phyloP scores from a whole-genome alignment of 2,797 vertebrate species.

The Xiphorhynchus erythropygius region DNA sequence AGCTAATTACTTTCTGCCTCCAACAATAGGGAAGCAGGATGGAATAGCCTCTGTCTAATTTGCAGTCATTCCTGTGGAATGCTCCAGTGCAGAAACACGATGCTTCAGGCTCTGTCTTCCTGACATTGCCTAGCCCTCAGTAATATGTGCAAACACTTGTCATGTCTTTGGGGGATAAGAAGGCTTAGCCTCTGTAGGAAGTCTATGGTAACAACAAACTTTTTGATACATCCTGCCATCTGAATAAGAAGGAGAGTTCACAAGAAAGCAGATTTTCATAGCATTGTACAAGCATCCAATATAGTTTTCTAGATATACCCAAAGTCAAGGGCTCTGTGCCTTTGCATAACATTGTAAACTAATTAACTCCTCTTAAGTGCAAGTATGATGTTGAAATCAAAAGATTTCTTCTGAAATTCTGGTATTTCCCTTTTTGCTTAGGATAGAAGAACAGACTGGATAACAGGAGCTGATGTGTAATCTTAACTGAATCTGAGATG shows the following conservation, averaged over 20 bases:
- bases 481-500: neutral
- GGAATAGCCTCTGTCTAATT: conserved; percentile 33
- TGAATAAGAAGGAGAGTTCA: neutral
- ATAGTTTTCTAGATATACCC: neutral
- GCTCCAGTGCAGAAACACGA: neutral
- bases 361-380: neutral
- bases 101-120: neutral
- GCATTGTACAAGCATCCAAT: neutral
- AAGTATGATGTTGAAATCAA: neutral
- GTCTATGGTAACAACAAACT: neutral
- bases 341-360: neutral
- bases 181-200: neutral
- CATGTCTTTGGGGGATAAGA: neutral
- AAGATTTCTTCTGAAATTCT: neutral
- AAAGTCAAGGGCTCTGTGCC: neutral
- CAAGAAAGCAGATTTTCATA: neutral
- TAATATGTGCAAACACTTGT: neutral
- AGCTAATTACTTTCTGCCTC: conserved; percentile 55
- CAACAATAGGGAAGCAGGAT: neutral
- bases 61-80: conserved; percentile 5
- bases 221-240: neutral
- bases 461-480: neutral
- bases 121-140: neutral
- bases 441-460: neutral
- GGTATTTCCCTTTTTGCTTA: neutral